Percentiles rank a stretch among this genome's conserved stretches.
Evolutionary conservation across 2,797 vertebrate species (phyloP).

Genomic region (Rhinatrema bivittatum): DNA sequence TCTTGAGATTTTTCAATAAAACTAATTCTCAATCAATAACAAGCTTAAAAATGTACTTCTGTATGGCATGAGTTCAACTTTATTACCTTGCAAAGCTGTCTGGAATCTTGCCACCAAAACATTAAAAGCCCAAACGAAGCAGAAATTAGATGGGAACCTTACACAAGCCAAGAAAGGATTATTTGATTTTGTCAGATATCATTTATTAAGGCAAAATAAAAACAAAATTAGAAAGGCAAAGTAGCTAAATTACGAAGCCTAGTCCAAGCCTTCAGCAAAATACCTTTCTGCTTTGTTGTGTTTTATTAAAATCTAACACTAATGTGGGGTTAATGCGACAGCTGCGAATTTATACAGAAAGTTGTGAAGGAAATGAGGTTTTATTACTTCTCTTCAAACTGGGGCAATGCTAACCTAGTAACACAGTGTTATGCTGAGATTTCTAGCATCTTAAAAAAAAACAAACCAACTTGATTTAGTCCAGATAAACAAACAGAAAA

Average conservation of each 20-base stretch:
- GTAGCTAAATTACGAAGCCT: slow-evolving; percentile 45
- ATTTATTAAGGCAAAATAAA: slow-evolving; percentile 32
- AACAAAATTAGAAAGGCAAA: slow-evolving; percentile 44
- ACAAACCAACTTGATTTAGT: too few relatives aligned
- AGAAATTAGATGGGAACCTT: not conserved
- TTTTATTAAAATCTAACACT: slow-evolving; percentile 67
- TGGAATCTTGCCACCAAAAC: too few relatives aligned
- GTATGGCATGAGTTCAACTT: too few relatives aligned
- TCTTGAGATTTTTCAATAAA: too few relatives aligned
- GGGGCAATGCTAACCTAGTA: too few relatives aligned
- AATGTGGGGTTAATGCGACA: slow-evolving; percentile 61
- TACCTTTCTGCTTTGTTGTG: slow-evolving; percentile 41
- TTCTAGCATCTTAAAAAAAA: too few relatives aligned
- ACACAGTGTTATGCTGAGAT: too few relatives aligned
- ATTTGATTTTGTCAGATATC: slow-evolving; percentile 34
- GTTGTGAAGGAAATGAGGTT: slow-evolving; percentile 63
- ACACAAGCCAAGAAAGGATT: slow-evolving; percentile 7
- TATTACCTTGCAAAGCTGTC: too few relatives aligned
- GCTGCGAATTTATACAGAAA: slow-evolving; percentile 46
- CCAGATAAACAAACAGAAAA: too few relatives aligned
- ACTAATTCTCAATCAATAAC: too few relatives aligned
- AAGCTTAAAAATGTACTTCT: too few relatives aligned
- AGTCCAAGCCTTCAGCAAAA: slow-evolving; percentile 39
- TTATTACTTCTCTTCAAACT: slow-evolving; percentile 62
- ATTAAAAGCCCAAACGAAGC: not conserved